phyloP scores from a whole-genome alignment of 1,140 invertebrate genomes.

The Drosophila hydei region DNA sequence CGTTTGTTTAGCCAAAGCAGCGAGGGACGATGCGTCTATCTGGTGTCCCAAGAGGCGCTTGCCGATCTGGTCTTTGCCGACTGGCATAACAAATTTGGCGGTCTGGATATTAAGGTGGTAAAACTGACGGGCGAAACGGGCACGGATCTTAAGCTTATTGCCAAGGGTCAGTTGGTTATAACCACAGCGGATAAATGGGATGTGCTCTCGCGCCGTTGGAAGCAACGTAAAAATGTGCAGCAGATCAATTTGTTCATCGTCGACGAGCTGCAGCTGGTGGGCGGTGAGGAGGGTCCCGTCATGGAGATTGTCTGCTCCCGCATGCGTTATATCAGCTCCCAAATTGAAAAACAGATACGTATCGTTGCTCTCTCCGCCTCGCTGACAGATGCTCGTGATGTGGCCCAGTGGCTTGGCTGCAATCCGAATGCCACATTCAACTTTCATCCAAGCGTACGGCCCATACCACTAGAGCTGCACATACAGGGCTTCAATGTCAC shows the following conservation, averaged over 20 bases:
- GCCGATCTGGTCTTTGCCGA: slow-evolving; percentile 96
- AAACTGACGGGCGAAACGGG: slow-evolving; percentile 98
- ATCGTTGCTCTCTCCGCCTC: slow-evolving; percentile 98
- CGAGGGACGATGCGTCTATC: slow-evolving; percentile 93
- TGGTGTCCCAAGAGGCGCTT: slow-evolving; percentile 95
- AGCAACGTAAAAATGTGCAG: slow-evolving; percentile 99
- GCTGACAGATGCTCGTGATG: slow-evolving; percentile 96
- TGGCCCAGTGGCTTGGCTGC: slow-evolving; percentile 98
- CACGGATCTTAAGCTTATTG: slow-evolving; percentile 96
- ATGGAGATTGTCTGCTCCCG: slow-evolving; percentile 98
- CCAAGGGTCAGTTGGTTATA: slow-evolving; percentile 97
- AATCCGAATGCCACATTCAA: slow-evolving; percentile 97
- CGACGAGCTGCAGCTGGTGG: slow-evolving; percentile 97
- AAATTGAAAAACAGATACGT: slow-evolving; percentile 96
- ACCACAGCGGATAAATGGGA: slow-evolving; percentile 99
- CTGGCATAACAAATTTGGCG: slow-evolving; percentile 95
- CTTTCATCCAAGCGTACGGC: slow-evolving; percentile 98
- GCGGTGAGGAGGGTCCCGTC: slow-evolving; percentile 95
- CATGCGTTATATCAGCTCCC: slow-evolving; percentile 98
- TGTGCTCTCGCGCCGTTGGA: slow-evolving; percentile 98
- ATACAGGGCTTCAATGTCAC: slow-evolving; percentile 99
- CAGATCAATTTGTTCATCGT: slow-evolving; percentile 98
- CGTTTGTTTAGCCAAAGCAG: slow-evolving; percentile 92
- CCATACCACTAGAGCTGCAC: slow-evolving; percentile 96
- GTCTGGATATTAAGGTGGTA: slow-evolving; percentile 88